Evolutionary conservation across 2,797 vertebrate genomes (phyloP).

Genomic region (Anas bernieri): DNA sequence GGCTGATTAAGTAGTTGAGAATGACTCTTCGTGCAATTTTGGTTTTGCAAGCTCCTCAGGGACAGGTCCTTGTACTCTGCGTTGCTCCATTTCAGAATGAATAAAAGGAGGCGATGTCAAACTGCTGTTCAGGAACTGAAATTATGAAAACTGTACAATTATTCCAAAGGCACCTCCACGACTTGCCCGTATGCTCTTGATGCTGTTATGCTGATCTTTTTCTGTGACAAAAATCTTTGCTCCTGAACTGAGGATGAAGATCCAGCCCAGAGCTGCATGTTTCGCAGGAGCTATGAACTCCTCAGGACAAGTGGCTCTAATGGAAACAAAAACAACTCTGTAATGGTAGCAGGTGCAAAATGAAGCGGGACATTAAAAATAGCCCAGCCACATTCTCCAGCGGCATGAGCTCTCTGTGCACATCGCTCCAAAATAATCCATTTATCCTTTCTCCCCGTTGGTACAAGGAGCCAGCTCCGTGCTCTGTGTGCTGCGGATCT

Average conservation of each 20-base stretch:
- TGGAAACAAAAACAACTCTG: constrained; percentile 57
- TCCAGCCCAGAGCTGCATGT: not conserved
- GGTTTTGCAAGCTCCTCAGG: constrained; percentile 58
- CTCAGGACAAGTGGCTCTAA: constrained; percentile 51
- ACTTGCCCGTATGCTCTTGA: not conserved
- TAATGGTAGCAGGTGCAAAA: constrained; percentile 70
- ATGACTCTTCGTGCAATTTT: constrained; percentile 42
- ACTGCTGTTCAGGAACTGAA: not conserved
- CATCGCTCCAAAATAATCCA: constrained; percentile 55
- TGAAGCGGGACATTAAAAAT: constrained; percentile 65
- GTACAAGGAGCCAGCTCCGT: not conserved
- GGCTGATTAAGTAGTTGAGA: constrained; percentile 55
- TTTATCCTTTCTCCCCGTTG: constrained; percentile 41
- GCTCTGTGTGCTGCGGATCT: not conserved
- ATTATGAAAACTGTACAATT: not conserved
- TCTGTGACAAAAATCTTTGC: not conserved
- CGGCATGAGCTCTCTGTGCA: constrained; percentile 1
- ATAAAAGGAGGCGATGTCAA: constrained; percentile 9
- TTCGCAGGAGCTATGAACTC: constrained; percentile 43
- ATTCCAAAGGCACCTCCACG: not conserved
- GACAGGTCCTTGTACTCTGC: not conserved
- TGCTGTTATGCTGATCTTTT: not conserved
- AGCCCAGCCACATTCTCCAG: constrained; percentile 48
- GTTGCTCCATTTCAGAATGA: constrained; percentile 37
- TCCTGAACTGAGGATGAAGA: not conserved